Evolutionary conservation across 2,113 vertebrate species (phyloP).

Genomic region (Rhea americana): DNA sequence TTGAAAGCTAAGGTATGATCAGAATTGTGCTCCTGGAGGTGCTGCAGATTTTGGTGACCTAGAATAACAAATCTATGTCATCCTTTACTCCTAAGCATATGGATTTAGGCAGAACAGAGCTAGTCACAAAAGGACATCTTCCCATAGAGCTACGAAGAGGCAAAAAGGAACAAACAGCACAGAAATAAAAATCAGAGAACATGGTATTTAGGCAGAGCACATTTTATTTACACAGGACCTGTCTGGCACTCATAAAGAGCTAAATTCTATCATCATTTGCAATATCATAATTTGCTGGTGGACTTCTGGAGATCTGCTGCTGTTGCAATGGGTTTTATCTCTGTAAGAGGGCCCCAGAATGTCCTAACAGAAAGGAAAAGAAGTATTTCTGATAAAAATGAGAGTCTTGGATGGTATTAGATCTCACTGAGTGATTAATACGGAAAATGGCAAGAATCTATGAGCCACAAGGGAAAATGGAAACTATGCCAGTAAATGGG

Average conservation of each 20-base stretch:
- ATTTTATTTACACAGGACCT: neutral
- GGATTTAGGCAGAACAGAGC: neutral
- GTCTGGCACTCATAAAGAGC: neutral
- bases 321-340: accelerated
- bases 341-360: neutral
- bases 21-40: neutral
- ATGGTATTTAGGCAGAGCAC: neutral
- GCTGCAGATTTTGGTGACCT: neutral
- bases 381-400: neutral
- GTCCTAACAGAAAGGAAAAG: neutral
- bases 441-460: neutral
- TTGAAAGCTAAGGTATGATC: neutral
- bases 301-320: neutral
- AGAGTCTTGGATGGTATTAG: neutral
- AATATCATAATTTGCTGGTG: neutral
- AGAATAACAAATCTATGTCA: slow-evolving; percentile 22
- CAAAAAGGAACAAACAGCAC: neutral
- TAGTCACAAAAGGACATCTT: neutral
- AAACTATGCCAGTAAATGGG: neutral
- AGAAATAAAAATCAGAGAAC: neutral
- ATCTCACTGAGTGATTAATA: neutral
- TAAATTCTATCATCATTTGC: neutral
- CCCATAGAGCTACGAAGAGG: neutral
- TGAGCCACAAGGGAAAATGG: neutral
- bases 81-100: neutral